Conservation (phyloP, 2,797 vertebrate genomes). For the Acanthurus tractus region DNA sequence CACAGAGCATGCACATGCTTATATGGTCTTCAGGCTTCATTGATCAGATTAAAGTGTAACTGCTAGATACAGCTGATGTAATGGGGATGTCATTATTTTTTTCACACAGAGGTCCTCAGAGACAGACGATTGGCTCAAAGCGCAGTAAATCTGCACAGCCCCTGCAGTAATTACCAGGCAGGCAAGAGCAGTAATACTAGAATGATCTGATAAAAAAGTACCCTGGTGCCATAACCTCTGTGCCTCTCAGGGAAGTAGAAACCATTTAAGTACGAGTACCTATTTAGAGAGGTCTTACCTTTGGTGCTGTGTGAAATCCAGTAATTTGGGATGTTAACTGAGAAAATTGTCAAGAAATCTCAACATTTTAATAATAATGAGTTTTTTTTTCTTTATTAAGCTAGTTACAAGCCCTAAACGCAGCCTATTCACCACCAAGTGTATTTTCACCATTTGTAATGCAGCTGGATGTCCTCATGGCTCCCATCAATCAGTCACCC, state of each 20-base stretch:
- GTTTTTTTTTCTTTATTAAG: not conserved
- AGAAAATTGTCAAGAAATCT: constrained; percentile 7
- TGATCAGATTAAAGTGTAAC: constrained; percentile 45
- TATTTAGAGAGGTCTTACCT: constrained; percentile 36
- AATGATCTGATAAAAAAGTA: constrained; percentile 36
- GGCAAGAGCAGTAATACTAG: constrained; percentile 40
- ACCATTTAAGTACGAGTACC: constrained; percentile 15
- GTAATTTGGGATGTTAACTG: constrained; percentile 25
- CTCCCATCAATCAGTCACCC: constrained; percentile 34
- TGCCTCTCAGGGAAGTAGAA: constrained; percentile 27
- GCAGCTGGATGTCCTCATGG: constrained; percentile 54
- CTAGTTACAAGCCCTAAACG: not conserved
- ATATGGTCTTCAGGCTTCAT: constrained; percentile 26
- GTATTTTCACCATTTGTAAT: constrained; percentile 14
- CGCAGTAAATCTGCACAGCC: constrained; percentile 25
- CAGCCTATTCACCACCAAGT: constrained; percentile 6
- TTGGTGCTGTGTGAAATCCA: constrained; percentile 30
- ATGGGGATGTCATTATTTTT: constrained; percentile 50
- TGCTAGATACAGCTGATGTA: constrained; percentile 41
- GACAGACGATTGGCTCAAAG: constrained; percentile 32
- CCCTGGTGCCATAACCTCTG: constrained; percentile 29
- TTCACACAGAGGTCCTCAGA: constrained; percentile 27
- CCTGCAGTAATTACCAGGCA: constrained; percentile 60
- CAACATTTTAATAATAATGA: not conserved
- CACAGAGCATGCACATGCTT: constrained; percentile 1